Percentiles rank a stretch among this genome's conserved stretches.
These are phyloP conservation scores for Ips nitidus DNA, from an alignment of 1,140 invertebrate species.

Conservation along the genomic window DNA sequence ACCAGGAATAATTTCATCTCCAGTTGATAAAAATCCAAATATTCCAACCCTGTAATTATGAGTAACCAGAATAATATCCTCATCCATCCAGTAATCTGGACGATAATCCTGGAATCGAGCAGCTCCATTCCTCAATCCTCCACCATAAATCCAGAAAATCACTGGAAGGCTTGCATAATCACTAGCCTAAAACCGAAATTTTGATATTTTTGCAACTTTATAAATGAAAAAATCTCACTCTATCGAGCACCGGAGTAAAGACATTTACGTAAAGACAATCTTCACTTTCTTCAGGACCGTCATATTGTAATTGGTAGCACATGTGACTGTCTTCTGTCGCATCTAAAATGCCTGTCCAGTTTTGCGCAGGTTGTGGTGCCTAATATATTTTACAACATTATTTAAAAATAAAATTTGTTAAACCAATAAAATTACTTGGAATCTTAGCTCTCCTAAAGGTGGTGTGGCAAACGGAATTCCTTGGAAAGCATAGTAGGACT, in stretches of 20 bases:
- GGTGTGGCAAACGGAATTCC: slow-evolving; percentile 19
- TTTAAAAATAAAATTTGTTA: not conserved
- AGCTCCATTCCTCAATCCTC: slow-evolving; percentile 65
- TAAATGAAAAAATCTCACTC: not conserved
- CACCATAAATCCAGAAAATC: slow-evolving; percentile 79
- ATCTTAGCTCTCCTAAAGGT: slow-evolving; percentile 11
- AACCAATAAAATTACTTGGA: slow-evolving; percentile 5
- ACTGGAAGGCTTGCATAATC: slow-evolving; percentile 55
- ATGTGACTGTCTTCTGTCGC: slow-evolving; percentile 21
- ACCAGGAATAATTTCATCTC: slow-evolving; percentile 7
- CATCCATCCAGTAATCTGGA: slow-evolving; percentile 64
- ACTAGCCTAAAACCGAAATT: not conserved
- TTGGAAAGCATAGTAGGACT: slow-evolving; percentile 9
- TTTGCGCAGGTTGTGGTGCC: slow-evolving; percentile 13
- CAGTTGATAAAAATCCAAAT: slow-evolving; percentile 53
- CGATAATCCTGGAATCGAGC: slow-evolving; percentile 62
- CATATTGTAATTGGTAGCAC: slow-evolving; percentile 21
- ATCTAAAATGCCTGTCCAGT: slow-evolving; percentile 23
- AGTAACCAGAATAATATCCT: slow-evolving; percentile 67
- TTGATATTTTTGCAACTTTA: not conserved
- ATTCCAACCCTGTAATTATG: slow-evolving; percentile 71
- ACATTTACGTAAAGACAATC: slow-evolving; percentile 36
- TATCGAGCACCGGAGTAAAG: slow-evolving; percentile 22
- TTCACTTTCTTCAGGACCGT: slow-evolving; percentile 27
- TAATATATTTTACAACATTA: not conserved